Evolutionary conservation across 2,888 invertebrate genomes (phyloP).

Genomic region (Zelleria hepariella): DNA sequence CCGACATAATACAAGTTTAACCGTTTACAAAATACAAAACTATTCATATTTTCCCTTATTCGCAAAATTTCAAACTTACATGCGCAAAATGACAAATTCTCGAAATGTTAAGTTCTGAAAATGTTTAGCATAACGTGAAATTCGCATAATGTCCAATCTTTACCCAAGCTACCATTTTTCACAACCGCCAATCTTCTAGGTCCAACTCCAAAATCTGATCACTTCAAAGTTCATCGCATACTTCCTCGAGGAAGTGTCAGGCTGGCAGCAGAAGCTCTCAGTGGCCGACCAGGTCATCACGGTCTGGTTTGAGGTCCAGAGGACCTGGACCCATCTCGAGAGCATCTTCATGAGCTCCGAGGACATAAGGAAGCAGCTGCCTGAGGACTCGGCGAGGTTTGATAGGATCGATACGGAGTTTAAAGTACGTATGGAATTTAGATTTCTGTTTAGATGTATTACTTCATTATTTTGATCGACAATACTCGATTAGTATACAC

Average conservation of each 20-base stretch:
- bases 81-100: no score
- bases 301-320: constrained; percentile 95
- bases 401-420: constrained; percentile 93
- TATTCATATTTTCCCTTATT: no score
- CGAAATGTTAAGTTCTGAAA: no score
- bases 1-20: no score
- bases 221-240: constrained; percentile 98
- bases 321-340: constrained; percentile 97
- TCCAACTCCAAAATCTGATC: constrained; percentile 95
- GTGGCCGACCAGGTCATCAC: constrained; percentile 95
- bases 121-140: no score
- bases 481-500: no score
- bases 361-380: constrained; percentile 94
- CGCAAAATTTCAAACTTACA: no score
- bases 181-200: constrained; percentile 60
- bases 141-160: no score
- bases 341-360: constrained; percentile 99
- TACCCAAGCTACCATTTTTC: no score
- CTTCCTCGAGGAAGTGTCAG: constrained; percentile 93
- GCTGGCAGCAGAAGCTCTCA: constrained; percentile 93
- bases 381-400: constrained; percentile 93
- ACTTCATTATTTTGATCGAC: neutral
- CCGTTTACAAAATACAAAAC: no score
- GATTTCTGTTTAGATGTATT: neutral
- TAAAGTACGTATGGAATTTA: constrained; percentile 69